Base-by-base conservation (phyloP, 2,113 vertebrate species). In the Octodon degus region DNA sequence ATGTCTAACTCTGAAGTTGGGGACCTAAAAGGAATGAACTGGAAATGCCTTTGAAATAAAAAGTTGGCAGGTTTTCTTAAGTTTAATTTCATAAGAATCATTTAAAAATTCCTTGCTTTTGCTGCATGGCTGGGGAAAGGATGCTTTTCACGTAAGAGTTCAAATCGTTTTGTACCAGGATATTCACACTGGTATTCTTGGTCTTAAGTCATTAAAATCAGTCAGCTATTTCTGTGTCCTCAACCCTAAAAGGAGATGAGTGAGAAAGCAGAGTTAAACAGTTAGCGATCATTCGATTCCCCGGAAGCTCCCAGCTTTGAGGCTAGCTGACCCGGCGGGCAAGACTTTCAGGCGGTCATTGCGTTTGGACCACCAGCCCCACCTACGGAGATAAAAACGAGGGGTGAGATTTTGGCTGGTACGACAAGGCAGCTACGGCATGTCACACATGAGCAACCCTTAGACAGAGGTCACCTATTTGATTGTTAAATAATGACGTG, bases 211-310 rank as follows among this genome's bases (percentile, higher is more conserved):
- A 91, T 93, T 91, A 92, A 91, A 96, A 94, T 94, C 86, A 93
- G 83, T 92, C 89, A 93, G 86, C 89, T 87, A 55, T 97, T 95
- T 95, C 93, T 96, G 81, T 93, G 86, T 91, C 62, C 95, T 96
- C 63, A 93, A 32, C 70, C 91, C 77, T 94, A 92, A 94, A 96
- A 97, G 86, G 89, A 96, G 92, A 93, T 3, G 27, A 91, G 86
- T 55, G 81, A 97, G 89, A 92, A 96, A 83, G 86, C 67, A 70
- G 89, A 91, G 62, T 60, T 91, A 89, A 94, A 53, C 96, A 67
- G 67, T 86, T 88, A 24, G 50, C 58, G 76, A 96, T 92, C 20
- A 14, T 94, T 93, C 25, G 34, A 85, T 74, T 74, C 40, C 60
- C 13, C 37, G 11, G 83, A 60, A 53, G 93, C 37, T 67, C 53